Evolutionary conservation across 2,888 invertebrate species (phyloP).

Genomic region (Mystacides longicornis): DNA sequence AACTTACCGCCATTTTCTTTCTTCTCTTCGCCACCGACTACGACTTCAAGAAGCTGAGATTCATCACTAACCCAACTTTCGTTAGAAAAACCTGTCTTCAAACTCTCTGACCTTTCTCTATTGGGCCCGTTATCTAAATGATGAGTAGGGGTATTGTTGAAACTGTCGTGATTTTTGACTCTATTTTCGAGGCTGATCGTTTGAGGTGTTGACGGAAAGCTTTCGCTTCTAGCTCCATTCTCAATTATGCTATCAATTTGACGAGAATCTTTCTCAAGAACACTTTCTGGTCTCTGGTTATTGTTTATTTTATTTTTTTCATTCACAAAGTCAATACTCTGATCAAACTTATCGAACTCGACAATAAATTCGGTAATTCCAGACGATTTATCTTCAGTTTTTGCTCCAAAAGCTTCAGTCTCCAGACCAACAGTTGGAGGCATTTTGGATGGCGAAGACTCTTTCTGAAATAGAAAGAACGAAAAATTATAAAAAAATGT

Average conservation of each 20-base stretch:
- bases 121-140: not conserved
- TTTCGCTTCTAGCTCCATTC: not conserved
- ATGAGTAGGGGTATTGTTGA: not conserved
- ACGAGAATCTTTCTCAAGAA: not conserved
- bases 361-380: not conserved
- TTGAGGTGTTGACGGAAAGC: not conserved
- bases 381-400: not conserved
- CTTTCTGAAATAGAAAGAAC: not conserved
- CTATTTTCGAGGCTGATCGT: not conserved
- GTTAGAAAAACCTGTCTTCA: not conserved
- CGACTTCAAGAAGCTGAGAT: not conserved
- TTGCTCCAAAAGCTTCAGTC: constrained; percentile 1
- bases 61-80: not conserved
- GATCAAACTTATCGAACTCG: not conserved
- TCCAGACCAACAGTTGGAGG: not conserved
- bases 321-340: not conserved
- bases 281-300: not conserved
- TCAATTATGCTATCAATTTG: not conserved
- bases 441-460: not conserved
- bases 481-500: too few species aligned
- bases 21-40: not conserved
- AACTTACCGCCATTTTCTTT: not conserved
- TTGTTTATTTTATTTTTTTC: not conserved
- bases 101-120: not conserved
- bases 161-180: not conserved